A percentile compares a stretch with the other conserved stretches of the same genome.
Evolutionary conservation across 1,140 invertebrate genomes (phyloP).

Genomic region (Streblospio benedicti): DNA sequence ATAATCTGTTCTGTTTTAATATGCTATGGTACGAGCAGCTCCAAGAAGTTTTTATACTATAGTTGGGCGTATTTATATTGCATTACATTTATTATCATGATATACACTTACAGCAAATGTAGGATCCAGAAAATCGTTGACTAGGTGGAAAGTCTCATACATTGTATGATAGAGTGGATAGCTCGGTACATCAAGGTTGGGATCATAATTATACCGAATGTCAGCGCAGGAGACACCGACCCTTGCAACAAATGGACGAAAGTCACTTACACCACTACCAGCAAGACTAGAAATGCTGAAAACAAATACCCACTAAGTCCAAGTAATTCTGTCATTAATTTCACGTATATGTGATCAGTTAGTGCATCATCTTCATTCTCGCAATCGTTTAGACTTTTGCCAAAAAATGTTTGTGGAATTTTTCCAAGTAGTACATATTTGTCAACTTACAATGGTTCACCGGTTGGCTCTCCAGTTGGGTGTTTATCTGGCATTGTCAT

Average conservation of each 20-base stretch:
- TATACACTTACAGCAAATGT: slow-evolving; percentile 27
- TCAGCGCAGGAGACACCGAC: slow-evolving; percentile 40
- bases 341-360: too few relatives aligned
- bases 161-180: slow-evolving; percentile 49
- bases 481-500: slow-evolving; percentile 18
- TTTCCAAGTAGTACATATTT: too few relatives aligned
- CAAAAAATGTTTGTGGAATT: too few relatives aligned
- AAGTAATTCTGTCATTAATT: too few relatives aligned
- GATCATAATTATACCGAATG: slow-evolving; percentile 29
- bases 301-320: too few relatives aligned
- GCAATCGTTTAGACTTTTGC: too few relatives aligned
- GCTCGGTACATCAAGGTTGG: slow-evolving; percentile 1
- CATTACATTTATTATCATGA: too few relatives aligned
- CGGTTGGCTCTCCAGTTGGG: slow-evolving; percentile 9
- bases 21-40: too few relatives aligned
- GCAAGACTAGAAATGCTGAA: slow-evolving; percentile 25
- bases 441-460: slow-evolving; percentile 6
- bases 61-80: too few relatives aligned
- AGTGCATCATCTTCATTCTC: too few relatives aligned
- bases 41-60: too few relatives aligned
- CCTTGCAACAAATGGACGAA: slow-evolving; percentile 34
- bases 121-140: slow-evolving; percentile 41
- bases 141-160: slow-evolving; percentile 46
- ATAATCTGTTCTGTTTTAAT: too few relatives aligned
- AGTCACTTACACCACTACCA: slow-evolving; percentile 46